Base-by-base conservation (phyloP, 2,113 vertebrate species). In the Elephas maximus region DNA sequence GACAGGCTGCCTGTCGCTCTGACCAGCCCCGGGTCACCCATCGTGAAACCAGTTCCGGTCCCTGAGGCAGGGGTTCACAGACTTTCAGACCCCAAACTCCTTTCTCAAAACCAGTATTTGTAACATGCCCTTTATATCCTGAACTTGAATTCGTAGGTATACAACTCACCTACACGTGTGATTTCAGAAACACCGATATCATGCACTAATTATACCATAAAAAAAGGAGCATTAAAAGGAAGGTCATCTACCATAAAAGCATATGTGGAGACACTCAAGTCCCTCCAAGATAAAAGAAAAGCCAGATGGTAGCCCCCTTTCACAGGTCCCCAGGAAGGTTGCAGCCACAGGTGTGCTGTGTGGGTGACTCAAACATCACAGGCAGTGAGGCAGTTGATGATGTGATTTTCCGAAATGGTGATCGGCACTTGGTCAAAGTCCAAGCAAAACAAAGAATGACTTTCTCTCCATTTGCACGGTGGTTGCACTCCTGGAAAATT, bases 341-440 rank as follows among this genome's bases (percentile, higher is more conserved):
- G 0, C 0, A 1, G 45, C 90, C 44, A 3, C 57, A 93, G 91
- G 88, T 97, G 88, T 92, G 65, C 60, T 53, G 45, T 9, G 11
- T 53, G 37, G 76, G 88, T 17, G 96, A 87, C 41, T 76, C 67
- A 67, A 23, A n/a, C 30, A 4, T 20, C 62, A n/a, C 60, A 62
- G 74, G 48, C 20, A 26, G 86, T 5, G 26, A 88, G 91, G 57
- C 93, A 10, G 0, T 23, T 5, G n/a, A 85, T 60, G 85, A 95
- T 7, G 5, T 15, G 62, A 30, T 83, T 91, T 93, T 96, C 90
- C 12, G 15, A 85, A 88, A 41, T 11, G 79, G 91, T 86, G 44
- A 63, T 79, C 78, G 45, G 24, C 67, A 73, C 91, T 80, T 83
- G 93, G 91, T 53, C 15, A 37, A 33, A 0, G 4, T 92, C 93